Evolutionary conservation across 2,797 vertebrate genomes (phyloP).

Genomic region (Remorina albescens): DNA sequence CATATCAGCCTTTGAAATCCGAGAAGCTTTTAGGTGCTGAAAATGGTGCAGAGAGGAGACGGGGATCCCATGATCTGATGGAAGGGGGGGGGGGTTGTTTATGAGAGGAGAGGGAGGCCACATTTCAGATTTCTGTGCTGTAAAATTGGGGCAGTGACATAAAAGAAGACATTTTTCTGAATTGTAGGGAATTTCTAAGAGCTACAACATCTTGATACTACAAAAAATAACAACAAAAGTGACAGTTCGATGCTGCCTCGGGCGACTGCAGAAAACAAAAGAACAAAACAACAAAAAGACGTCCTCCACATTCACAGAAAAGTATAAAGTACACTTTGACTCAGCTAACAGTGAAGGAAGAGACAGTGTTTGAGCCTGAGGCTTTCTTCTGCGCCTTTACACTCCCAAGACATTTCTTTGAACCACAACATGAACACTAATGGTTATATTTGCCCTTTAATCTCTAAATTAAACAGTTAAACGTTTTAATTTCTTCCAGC

Average conservation of each 20-base stretch:
- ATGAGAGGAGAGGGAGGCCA: constrained; percentile 5
- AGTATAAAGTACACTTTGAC: neutral
- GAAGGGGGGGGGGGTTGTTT: too few species aligned
- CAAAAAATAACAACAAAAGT: neutral
- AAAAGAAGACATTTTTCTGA: neutral
- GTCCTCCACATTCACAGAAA: neutral
- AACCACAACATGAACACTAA: neutral
- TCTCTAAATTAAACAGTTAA: neutral
- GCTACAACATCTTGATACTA: neutral
- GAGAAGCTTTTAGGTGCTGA: constrained; percentile 33
- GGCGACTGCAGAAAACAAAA: neutral
- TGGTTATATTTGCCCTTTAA: neutral
- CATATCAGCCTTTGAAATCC: constrained; percentile 44
- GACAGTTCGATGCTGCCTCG: neutral
- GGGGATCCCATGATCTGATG: neutral
- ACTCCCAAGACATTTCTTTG: neutral
- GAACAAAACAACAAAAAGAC: neutral
- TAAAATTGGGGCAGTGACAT: constrained; percentile 2
- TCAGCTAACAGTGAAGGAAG: neutral
- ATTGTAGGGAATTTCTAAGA: neutral
- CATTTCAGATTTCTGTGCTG: constrained; percentile 6
- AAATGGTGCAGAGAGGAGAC: constrained; percentile 19
- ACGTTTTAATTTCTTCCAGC: neutral
- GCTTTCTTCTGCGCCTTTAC: neutral
- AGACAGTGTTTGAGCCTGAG: neutral